These are phyloP conservation scores for Darevskia nairensis DNA, from an alignment of 2,797 vertebrate genomes.

Conservation along the genomic window DNA sequence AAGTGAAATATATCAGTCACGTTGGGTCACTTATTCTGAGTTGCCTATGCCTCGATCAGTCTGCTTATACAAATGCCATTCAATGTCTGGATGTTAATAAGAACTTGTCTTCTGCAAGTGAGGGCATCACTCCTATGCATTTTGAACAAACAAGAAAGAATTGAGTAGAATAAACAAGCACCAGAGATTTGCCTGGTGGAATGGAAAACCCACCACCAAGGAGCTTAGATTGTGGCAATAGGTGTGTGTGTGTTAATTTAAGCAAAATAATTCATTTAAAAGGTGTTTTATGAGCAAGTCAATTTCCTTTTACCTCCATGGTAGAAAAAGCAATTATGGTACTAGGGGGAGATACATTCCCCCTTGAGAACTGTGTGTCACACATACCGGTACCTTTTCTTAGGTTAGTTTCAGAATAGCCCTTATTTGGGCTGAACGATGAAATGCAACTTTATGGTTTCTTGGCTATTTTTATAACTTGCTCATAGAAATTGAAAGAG, in stretches of 20 bases:
- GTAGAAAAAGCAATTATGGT: neutral
- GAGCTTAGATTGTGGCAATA: neutral
- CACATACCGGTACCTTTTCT: neutral
- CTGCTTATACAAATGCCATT: constrained; percentile 20
- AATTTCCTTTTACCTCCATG: neutral
- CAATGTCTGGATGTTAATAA: neutral
- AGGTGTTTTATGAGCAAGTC: neutral
- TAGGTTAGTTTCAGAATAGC: neutral
- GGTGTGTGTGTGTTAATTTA: neutral
- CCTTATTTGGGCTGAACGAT: neutral
- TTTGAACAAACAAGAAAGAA: neutral
- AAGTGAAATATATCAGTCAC: neutral
- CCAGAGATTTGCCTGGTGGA: neutral
- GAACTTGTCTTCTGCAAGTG: neutral
- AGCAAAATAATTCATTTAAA: neutral
- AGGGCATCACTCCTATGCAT: neutral
- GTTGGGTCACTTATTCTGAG: neutral
- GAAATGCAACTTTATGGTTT: too few species aligned
- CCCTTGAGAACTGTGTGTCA: neutral
- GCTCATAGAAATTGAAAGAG: neutral
- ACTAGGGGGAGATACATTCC: neutral
- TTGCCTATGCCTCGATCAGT: neutral
- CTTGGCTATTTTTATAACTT: too few species aligned
- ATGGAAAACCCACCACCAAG: neutral
- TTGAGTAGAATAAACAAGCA: neutral